These are phyloP conservation scores for Thunnus maccoyii DNA, from an alignment of 2,113 vertebrate genomes.

Conservation along the genomic window DNA sequence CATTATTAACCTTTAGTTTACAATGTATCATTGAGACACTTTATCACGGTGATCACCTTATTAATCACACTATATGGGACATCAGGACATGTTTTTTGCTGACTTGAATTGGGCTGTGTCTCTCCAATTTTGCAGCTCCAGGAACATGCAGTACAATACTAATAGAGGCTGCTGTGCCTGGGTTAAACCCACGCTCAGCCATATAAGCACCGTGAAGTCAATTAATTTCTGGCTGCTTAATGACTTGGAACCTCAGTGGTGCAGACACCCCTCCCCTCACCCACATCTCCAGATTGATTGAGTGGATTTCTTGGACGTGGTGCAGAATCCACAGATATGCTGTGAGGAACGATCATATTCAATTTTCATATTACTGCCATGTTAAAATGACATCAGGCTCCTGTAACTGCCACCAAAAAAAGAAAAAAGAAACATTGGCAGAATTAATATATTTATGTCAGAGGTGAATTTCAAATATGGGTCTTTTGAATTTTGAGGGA, in stretches of 20 bases:
- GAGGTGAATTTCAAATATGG: conserved; percentile 46
- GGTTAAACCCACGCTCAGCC: conserved; percentile 79
- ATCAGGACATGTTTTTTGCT: conserved; percentile 64
- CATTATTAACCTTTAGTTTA: conserved; percentile 72
- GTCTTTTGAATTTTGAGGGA: conserved; percentile 25
- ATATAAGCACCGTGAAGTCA: conserved; percentile 82
- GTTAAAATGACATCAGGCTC: conserved; percentile 63
- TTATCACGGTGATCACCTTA: conserved; percentile 63
- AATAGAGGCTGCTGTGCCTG: conserved; percentile 74
- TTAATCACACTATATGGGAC: conserved; percentile 67
- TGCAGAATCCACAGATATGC: conserved; percentile 71
- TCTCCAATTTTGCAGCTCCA: conserved; percentile 55
- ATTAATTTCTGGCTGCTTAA: conserved; percentile 87
- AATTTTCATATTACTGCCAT: conserved; percentile 63
- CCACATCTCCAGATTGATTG: conserved; percentile 78
- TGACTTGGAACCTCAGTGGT: conserved; percentile 81
- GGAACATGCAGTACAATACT: conserved; percentile 70
- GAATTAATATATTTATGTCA: conserved; percentile 48
- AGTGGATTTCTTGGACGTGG: conserved; percentile 77
- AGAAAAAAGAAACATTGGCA: conserved; percentile 7
- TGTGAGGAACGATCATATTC: conserved; percentile 65
- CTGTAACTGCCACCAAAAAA: conserved; percentile 36
- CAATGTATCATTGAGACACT: conserved; percentile 62
- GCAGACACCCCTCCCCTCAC: conserved; percentile 72
- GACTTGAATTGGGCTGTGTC: conserved; percentile 60